phyloP scores from a whole-genome alignment of 1,140 invertebrate species.

The Anthonomus grandis region DNA sequence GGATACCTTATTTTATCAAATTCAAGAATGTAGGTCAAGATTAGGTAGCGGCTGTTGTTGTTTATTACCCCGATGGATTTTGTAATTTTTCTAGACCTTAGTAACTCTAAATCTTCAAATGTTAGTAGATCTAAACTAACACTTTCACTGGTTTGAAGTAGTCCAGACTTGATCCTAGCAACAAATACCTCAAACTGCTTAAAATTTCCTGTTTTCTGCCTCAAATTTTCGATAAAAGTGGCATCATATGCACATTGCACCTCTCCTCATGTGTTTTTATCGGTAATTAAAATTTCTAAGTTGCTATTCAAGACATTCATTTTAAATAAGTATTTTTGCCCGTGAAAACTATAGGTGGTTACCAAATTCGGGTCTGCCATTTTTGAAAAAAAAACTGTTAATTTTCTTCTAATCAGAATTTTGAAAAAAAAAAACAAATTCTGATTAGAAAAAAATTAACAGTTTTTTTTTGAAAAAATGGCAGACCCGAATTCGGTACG shows the following conservation, averaged over 20 bases:
- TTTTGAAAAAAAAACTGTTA: slow-evolving; percentile 7
- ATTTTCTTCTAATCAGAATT: no score
- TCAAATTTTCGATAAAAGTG: slow-evolving; percentile 54
- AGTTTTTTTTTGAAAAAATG: slow-evolving; percentile 25
- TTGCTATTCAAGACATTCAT: slow-evolving; percentile 46
- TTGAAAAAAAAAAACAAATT: no score
- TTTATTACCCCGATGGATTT: slow-evolving; percentile 23
- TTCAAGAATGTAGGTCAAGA: slow-evolving; percentile 36
- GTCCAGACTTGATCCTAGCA: slow-evolving; percentile 53
- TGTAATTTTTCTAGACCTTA: slow-evolving; percentile 35
- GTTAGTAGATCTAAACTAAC: slow-evolving; percentile 39
- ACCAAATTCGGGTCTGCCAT: slow-evolving; percentile 48
- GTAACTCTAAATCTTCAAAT: slow-evolving; percentile 36
- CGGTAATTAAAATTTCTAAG: slow-evolving; percentile 50
- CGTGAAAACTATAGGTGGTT: slow-evolving; percentile 50
- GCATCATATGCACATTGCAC: slow-evolving; percentile 54
- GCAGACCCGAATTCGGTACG: slow-evolving; percentile 48
- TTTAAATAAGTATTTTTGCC: slow-evolving; percentile 50
- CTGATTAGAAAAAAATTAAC: no score
- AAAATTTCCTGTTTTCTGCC: slow-evolving; percentile 54
- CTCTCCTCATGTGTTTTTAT: slow-evolving; percentile 54
- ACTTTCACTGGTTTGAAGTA: slow-evolving; percentile 40
- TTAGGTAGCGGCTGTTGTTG: slow-evolving; percentile 37
- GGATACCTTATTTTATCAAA: slow-evolving; percentile 52
- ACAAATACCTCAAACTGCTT: slow-evolving; percentile 55